phyloP scores from a whole-genome alignment of 2,797 vertebrate species.

The Erithacus rubecula region DNA sequence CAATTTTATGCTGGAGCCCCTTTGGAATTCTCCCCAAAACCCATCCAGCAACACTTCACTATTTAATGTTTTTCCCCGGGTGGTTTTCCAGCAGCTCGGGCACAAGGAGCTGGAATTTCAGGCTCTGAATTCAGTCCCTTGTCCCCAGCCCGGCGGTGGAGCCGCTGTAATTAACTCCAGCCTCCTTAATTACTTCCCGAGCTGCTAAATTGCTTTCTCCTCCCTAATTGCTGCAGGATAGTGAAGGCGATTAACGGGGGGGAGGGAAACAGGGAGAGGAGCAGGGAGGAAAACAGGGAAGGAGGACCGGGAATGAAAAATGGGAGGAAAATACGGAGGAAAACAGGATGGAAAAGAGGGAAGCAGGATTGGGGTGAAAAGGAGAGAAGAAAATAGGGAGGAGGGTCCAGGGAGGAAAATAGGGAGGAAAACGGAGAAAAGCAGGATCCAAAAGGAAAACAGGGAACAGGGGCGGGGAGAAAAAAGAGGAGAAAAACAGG shows the following conservation, averaged over 20 bases:
- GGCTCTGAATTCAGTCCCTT: neutral
- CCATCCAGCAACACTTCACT: neutral
- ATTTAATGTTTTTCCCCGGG: too few relatives aligned
- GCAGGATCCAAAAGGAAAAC: neutral
- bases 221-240: neutral
- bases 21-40: neutral
- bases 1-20: neutral
- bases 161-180: neutral
- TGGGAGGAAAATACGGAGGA: neutral
- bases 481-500: neutral
- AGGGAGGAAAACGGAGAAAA: neutral
- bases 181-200: neutral
- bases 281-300: neutral
- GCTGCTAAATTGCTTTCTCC: neutral
- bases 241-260: neutral
- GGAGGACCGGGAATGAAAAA: neutral
- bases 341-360: neutral
- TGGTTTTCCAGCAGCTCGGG: neutral
- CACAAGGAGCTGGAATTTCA: neutral
- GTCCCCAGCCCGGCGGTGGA: neutral
- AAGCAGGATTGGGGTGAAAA: too few relatives aligned
- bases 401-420: neutral
- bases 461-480: neutral
- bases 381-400: accelerated
- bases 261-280: neutral